phyloP scores from a whole-genome alignment of 2,888 invertebrate species.

The Podotricha telesiphe region DNA sequence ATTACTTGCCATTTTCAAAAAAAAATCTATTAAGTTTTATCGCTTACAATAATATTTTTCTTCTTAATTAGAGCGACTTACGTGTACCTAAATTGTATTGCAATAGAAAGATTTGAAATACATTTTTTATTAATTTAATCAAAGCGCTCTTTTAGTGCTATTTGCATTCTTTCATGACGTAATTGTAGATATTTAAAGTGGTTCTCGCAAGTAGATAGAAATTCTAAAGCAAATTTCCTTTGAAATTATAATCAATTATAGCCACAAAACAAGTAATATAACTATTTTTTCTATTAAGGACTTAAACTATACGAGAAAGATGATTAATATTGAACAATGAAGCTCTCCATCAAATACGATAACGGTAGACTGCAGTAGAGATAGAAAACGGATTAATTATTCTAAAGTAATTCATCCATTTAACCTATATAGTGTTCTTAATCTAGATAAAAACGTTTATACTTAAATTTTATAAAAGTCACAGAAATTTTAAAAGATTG shows the following conservation, averaged over 20 bases:
- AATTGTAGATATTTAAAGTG: neutral
- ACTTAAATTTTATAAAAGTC: too few species aligned
- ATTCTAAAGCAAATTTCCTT: too few species aligned
- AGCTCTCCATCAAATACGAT: constrained; percentile 34
- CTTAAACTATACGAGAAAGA: constrained; percentile 19
- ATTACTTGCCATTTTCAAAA: too few species aligned
- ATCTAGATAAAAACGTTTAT: neutral
- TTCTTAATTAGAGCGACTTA: too few species aligned
- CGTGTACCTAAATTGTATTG: too few species aligned
- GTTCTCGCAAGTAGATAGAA: neutral
- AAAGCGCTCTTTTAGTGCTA: neutral
- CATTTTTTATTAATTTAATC: neutral
- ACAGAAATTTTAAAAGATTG: too few species aligned
- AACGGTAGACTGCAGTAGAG: constrained; percentile 19
- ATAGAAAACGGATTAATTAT: constrained; percentile 17
- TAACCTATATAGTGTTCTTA: constrained; percentile 9
- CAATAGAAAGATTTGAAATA: neutral
- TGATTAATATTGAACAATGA: constrained; percentile 32
- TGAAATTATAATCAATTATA: neutral
- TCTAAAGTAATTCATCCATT: neutral
- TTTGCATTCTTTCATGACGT: neutral
- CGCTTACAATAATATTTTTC: too few species aligned
- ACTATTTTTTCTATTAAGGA: neutral
- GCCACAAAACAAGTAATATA: neutral
- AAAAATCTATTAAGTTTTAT: too few species aligned